Evolutionary conservation across 1,140 invertebrate species (phyloP), one percentile per base, ranked within the genome.

Genomic region (Drosophila ercepeae): DNA sequence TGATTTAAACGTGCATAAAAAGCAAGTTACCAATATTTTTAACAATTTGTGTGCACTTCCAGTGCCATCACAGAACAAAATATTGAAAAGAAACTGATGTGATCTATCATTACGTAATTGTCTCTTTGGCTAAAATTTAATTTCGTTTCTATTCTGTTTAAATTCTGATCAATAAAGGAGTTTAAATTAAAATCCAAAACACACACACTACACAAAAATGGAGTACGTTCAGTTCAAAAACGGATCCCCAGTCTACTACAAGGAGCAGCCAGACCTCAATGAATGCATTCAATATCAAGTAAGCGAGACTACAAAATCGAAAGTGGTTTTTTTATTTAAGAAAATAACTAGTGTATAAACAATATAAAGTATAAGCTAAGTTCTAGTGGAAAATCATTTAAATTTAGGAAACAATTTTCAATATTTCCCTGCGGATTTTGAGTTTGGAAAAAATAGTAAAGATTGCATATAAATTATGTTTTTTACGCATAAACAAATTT

Each of bases 181-280:
- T 89, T 90, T 90, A 78, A 86, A 69, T 78, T 75, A 77, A 78
- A 83, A 61, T 70, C 65, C 75, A 57, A 71, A 45, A 78, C 46
- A 82, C 45, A 78, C 25, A 59, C 55, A 74, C 57, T 73, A 65
- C 64, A 63, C 54, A 46, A 88, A 83, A 84, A 91, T 89, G 88
- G 89, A 91, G 84, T 91, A 91, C 84, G 88, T 91, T 65, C 90
- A 91, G 75, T 91, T 91, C 84, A 91, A 91, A 91, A 91, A 91
- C 52, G 90, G 90, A 78, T 90, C 90, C 46, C 90, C 90, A 42
- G 81, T 90, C 71, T 91, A 91, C 78, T 91, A 89, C 82, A 91
- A 82, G 84, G 90, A 91, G 69, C 81, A 89, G 78, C 88, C 90
- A 81, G 90, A 91, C 76, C 69, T 91, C 59, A 91, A 91, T 77